Base-by-base conservation (phyloP, 2,113 vertebrate genomes). In the Poeciliopsis occidentalis region DNA sequence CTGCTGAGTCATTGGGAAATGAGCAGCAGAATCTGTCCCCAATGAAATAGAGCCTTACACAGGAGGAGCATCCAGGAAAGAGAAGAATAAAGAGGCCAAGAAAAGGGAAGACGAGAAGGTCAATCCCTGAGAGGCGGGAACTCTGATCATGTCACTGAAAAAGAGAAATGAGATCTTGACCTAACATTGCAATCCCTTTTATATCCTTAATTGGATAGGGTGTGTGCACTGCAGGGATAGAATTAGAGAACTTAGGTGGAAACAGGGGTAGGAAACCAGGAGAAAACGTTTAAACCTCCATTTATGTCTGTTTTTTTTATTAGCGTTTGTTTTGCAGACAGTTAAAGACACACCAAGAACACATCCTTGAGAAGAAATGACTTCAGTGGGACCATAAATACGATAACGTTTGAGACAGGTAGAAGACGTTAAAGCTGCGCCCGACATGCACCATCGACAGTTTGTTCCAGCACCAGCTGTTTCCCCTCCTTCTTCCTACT, bases 191-290 rank as follows among this genome's bases (percentile, higher is more conserved):
- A 32, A 81, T 88, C 82, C 88, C 80, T 85, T 57, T 89, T 85
- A 86, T 83, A 64, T 1, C 60, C 30, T 72, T 91, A 90, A 91
- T 89, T 90, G 88, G 79, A 89, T 74, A 60, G 67, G 76, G 73
- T 88, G 83, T 83, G 78, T 74, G 71, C 85, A 61, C 84, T 72
- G 76, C 73, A 41, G 73, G 72, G 80, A 91, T 86, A 32, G 73
- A 89, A 87, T 91, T 87, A 86, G 57, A 89, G 71, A 51, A 57
- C 73, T 81, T 60, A 75, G 80, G 41, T 15, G n/a, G 66, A 71
- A 61, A 27, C 27, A 4, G 37, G 3, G 1, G 62, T 15, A n/a
- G 67, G 44, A 27, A 67, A 60, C 62, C 76, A 34, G n/a, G 57
- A 61, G 68, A 80, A 64, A 57, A 8, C 64, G 57, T 57, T 67